Evolutionary conservation across 2,113 vertebrate species (phyloP).

Genomic region (Cacatua alba): DNA sequence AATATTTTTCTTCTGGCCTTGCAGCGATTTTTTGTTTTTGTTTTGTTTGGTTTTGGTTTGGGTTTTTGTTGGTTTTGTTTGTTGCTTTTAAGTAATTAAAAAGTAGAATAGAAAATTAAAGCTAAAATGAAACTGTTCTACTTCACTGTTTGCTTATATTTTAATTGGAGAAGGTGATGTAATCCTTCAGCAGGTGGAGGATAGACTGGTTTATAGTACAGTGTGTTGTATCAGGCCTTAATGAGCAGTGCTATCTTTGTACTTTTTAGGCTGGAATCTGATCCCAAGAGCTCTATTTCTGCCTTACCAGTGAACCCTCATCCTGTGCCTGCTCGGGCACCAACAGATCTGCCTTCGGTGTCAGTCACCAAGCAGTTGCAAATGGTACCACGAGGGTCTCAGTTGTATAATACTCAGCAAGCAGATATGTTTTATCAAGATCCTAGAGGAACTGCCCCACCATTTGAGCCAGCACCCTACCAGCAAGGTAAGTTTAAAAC

Average conservation of each 20-base stretch:
- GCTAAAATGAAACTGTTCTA: neutral
- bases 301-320: constrained; percentile 87
- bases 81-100: neutral
- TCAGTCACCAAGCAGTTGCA: constrained; percentile 87
- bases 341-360: constrained; percentile 83
- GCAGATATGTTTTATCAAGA: constrained; percentile 90
- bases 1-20: neutral
- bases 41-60: neutral
- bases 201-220: neutral
- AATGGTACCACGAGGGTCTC: constrained; percentile 86
- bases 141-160: neutral
- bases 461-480: constrained; percentile 89
- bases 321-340: constrained; percentile 78
- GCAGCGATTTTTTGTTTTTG: neutral
- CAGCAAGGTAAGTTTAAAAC: constrained; percentile 78
- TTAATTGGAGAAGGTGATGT: neutral
- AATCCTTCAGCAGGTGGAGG: neutral
- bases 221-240: neutral
- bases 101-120: neutral
- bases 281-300: constrained; percentile 81
- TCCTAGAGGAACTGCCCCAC: constrained; percentile 83
- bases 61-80: neutral
- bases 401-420: constrained; percentile 84
- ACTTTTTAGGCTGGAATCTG: constrained; percentile 82
- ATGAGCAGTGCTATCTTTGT: neutral